Base-by-base conservation (phyloP, 2,888 invertebrate species). In the Apodemia duryi region DNA sequence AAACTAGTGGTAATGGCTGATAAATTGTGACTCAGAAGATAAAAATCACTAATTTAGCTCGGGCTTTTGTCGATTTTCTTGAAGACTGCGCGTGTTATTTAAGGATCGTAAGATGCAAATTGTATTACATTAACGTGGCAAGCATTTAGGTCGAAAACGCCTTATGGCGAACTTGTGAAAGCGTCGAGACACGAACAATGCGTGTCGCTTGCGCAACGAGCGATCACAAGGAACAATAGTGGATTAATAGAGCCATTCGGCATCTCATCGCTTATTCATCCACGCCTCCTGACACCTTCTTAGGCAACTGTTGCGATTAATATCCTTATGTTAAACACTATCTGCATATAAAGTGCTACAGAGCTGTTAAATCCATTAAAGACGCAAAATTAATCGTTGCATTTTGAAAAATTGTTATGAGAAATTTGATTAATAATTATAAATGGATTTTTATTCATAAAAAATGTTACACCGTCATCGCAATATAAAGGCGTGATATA, bases 221-320 rank as follows among this genome's bases (percentile, higher is more conserved):
- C 80, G 82, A 86, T 84, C 84, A 77, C 79, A 73, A 75, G 81
- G 85, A 90, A 90, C 90, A 90, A 91, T 90, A 83, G 88, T 74
- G 79, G 80, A 82, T 83, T 91, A 91, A 91, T 91, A 91, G 86
- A 91, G 91, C 83, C 89, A 89, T 91, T 91, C 87, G 86, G 82
- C 81, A 85, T 83, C 84, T 89, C 90, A 90, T 91, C 91, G 88
- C 88, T 84, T 89, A 91, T 91, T 90, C 90, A 88, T 90, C 85
- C 87, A 90, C 91, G 90, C 91, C 91, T 57, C 85, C 81, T 77
- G 82, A 88, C 88, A 86, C 90, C 91, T 85, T 82, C 84, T 81
- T 84, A 75, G 71, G 78, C 79, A 75, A 79, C 80, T 73, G 80
- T 77, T 80, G 81, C 84, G 83, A 86, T 85, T 83, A 82, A 85